Conservation (phyloP, 2,888 invertebrate species). For the Meteorus cinctellus region DNA sequence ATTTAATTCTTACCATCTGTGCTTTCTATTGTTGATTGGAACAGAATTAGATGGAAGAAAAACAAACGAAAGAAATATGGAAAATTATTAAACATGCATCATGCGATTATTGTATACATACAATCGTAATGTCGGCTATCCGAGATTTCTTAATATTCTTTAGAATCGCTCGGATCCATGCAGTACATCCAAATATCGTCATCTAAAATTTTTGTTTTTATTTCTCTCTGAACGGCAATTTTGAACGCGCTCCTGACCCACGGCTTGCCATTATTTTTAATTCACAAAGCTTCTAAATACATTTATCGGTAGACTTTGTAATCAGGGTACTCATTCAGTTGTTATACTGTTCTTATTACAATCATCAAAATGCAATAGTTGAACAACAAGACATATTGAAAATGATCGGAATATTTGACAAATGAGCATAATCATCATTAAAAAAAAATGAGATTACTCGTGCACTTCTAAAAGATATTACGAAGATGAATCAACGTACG, state of each 20-base stretch:
- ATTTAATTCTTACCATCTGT: conserved; percentile 70
- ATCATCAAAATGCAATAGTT: too few species aligned
- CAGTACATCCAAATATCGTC: conserved; percentile 71
- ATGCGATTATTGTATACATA: conserved; percentile 69
- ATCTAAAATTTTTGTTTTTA: conserved; percentile 64
- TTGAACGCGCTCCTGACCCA: neutral
- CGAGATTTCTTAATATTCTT: conserved; percentile 71
- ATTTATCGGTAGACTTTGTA: too few species aligned
- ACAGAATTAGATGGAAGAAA: conserved; percentile 27
- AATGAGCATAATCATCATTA: neutral
- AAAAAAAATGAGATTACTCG: conserved; percentile 18
- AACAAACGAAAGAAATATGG: conserved; percentile 54
- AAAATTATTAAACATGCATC: conserved; percentile 65
- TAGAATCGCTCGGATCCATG: conserved; percentile 71
- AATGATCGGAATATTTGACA: neutral
- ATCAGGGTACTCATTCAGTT: too few species aligned
- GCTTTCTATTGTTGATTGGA: conserved; percentile 68
- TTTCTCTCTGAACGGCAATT: neutral
- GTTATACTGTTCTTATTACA: too few species aligned
- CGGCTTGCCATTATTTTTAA: neutral
- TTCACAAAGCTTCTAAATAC: too few species aligned
- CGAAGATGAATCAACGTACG: conserved; percentile 65
- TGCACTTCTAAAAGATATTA: conserved; percentile 16
- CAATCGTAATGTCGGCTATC: conserved; percentile 72
- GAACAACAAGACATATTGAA: neutral